Conservation (phyloP, 2,113 vertebrate genomes). For the Platysternon megacephalum region DNA sequence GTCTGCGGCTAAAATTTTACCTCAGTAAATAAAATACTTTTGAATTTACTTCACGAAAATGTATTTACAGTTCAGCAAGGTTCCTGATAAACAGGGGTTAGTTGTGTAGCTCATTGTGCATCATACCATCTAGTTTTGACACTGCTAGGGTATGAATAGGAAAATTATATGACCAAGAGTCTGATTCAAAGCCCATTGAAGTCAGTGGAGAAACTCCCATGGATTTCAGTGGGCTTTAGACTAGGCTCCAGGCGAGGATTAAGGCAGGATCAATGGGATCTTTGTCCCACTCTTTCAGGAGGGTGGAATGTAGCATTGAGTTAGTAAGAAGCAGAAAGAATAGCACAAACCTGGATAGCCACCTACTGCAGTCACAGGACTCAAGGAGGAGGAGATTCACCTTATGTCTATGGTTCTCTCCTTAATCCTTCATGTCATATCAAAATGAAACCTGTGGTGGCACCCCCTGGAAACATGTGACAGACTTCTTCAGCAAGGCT, state of each 20-base stretch:
- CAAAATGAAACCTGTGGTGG: neutral
- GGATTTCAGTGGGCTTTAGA: neutral
- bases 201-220: neutral
- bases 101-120: neutral
- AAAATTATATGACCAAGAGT: neutral
- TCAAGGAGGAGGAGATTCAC: neutral
- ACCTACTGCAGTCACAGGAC: neutral
- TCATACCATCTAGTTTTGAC: neutral
- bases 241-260: neutral
- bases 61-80: neutral
- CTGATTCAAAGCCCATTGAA: neutral
- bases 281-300: neutral
- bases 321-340: neutral
- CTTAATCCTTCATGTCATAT: accelerated
- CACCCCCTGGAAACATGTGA: neutral
- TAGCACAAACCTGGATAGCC: neutral
- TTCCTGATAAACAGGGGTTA: neutral
- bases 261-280: neutral
- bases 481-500: neutral
- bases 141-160: neutral
- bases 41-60: neutral
- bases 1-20: neutral
- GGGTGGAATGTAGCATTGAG: too few relatives aligned
- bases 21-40: neutral
- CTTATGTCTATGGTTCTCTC: neutral